Conservation (phyloP, 2,797 vertebrate species). For the Neostethus bicornis region DNA sequence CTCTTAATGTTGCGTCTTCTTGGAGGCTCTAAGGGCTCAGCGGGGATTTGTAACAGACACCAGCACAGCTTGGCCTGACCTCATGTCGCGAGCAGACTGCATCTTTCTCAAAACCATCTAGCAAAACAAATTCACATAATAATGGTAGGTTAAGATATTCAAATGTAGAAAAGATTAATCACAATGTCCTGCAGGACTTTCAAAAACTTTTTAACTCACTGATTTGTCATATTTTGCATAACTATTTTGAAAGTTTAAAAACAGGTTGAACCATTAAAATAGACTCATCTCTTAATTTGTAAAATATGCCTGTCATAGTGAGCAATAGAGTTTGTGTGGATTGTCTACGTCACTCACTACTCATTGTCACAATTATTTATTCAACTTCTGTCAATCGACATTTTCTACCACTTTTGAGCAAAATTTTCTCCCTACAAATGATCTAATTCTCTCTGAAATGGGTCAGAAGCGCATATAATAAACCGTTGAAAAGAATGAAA, state of each 20-base stretch:
- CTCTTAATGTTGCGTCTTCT: constrained; percentile 16
- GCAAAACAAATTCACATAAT: constrained; percentile 12
- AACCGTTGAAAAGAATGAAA: neutral
- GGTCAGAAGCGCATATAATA: neutral
- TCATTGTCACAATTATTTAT: no score
- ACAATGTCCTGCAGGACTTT: neutral
- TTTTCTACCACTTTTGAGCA: neutral
- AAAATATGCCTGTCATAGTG: no score
- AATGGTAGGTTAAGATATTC: neutral
- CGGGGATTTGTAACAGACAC: constrained; percentile 61
- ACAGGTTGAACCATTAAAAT: no score
- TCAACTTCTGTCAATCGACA: no score
- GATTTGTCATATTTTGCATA: no score
- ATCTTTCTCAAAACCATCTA: constrained; percentile 15
- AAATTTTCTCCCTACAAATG: constrained; percentile 1
- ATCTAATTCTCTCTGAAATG: constrained; percentile 1
- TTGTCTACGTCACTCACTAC: no score
- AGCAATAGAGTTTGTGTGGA: no score
- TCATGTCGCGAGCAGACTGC: constrained; percentile 45
- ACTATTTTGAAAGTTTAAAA: no score
- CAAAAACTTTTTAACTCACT: neutral
- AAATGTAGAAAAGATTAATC: neutral
- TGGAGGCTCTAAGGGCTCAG: constrained; percentile 50
- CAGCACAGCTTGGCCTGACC: constrained; percentile 39
- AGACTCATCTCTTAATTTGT: no score